These are phyloP conservation scores for Aegotheles bennettii DNA, from an alignment of 2,113 vertebrate genomes.

Conservation along the genomic window DNA sequence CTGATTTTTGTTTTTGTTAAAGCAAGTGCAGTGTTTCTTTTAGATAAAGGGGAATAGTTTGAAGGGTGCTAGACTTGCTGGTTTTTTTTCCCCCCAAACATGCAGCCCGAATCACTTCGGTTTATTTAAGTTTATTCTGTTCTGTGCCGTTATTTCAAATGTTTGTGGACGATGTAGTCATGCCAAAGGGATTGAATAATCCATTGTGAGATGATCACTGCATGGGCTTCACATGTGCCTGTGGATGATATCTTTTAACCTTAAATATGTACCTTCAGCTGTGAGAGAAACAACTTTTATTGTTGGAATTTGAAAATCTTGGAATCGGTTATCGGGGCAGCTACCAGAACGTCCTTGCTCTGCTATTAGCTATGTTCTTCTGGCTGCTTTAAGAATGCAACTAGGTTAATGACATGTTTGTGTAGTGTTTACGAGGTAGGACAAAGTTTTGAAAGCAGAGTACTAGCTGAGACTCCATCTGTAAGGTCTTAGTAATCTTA, in stretches of 20 bases:
- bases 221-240: not conserved
- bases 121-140: not conserved
- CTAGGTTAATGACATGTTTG: not conserved
- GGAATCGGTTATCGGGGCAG: not conserved
- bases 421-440: not conserved
- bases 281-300: not conserved
- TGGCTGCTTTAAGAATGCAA: not conserved
- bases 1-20: not conserved
- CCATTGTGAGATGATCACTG: not conserved
- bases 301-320: not conserved
- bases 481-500: not conserved
- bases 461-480: not conserved
- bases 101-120: not conserved
- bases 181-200: not conserved
- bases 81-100: not conserved
- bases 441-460: not conserved
- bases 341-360: not conserved
- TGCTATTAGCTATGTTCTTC: not conserved
- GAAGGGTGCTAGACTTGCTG: not conserved
- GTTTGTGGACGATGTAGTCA: not conserved
- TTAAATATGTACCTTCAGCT: not conserved
- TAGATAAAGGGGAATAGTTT: not conserved
- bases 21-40: not conserved
- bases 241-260: not conserved
- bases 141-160: not conserved